Conservation (phyloP, 1,140 invertebrate species). For the Pogonus chalceus region DNA sequence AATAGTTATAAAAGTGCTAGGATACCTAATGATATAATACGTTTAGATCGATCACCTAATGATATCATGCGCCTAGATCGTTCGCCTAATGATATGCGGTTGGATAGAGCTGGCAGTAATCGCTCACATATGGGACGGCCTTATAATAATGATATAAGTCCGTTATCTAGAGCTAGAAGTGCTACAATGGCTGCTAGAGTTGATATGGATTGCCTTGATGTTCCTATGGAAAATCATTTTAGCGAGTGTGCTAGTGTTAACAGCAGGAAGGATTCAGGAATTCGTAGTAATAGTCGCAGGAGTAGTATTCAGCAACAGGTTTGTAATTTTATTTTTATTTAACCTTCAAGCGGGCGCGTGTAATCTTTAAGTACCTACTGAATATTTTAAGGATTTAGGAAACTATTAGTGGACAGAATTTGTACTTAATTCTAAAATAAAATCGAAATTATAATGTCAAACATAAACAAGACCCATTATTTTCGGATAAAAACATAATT, state of each 20-base stretch:
- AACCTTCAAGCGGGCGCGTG: no score
- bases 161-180: conserved; percentile 26
- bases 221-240: conserved; percentile 48
- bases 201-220: conserved; percentile 26
- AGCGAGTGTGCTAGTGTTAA: conserved; percentile 65
- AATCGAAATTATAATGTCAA: no score
- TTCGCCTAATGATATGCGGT: conserved; percentile 30
- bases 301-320: conserved; percentile 68
- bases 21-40: conserved; percentile 26
- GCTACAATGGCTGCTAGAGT: conserved; percentile 22
- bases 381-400: no score
- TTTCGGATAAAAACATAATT: no score
- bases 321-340: no score
- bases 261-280: conserved; percentile 79
- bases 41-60: no score
- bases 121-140: conserved; percentile 27
- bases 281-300: conserved; percentile 68
- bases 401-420: no score
- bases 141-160: conserved; percentile 24
- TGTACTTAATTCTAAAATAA: no score
- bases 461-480: no score
- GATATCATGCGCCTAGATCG: no score
- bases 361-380: no score
- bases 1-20: conserved; percentile 47
- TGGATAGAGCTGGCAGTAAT: conserved; percentile 44